Evolutionary conservation across 2,113 vertebrate species (phyloP), one percentile per base, ranked within the genome.

Genomic region (Hemichromis elongatus): DNA sequence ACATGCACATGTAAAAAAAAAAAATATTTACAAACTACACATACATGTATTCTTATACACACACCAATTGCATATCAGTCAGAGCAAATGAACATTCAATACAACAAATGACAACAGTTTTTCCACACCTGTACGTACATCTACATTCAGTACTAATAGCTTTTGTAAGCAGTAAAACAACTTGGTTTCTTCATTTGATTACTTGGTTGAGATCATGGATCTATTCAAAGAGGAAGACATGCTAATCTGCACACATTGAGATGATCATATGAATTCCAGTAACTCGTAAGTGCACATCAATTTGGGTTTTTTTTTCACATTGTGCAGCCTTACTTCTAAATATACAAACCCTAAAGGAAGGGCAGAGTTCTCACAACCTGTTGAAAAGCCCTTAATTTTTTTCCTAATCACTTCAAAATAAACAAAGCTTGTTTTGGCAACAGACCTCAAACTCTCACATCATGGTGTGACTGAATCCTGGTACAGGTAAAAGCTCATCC

Each of bases 391-490:
- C 35, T 56, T 42, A n/a, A 56, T 78, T 78, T 77, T 77, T 53
- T 33, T 75, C 26, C 26, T 13, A 52, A 75, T 75, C 70, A 33
- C 42, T 54, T 63, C 33, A 77, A 50, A 42, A 21, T 40, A 53
- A 47, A 52, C 42, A 78, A 79, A 81, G 19, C 50, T 24, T 81
- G 50, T 83, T 90, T 91, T 85, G 89, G 55, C 50, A 80, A 82
- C 61, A 77, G 28, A 77, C 77, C 11, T 70, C 28, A 21, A 28
- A 81, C 28, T 26, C 13, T 79, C 24, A 86, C 26, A 21, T 82
- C 70, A 79, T n/a, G 6, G 50, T 40, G 70, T 13, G 6, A 59
- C 13, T n/a, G 53, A 40, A 82, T 81, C 77, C 59, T 75, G 10
- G 2, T 53, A 78, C 86, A 80, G 52, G 81, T 88, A 79, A 79